Percentiles rank a stretch among this genome's conserved stretches.
Evolutionary conservation across 2,797 vertebrate species (phyloP).

Genomic region (Hydrophis major): DNA sequence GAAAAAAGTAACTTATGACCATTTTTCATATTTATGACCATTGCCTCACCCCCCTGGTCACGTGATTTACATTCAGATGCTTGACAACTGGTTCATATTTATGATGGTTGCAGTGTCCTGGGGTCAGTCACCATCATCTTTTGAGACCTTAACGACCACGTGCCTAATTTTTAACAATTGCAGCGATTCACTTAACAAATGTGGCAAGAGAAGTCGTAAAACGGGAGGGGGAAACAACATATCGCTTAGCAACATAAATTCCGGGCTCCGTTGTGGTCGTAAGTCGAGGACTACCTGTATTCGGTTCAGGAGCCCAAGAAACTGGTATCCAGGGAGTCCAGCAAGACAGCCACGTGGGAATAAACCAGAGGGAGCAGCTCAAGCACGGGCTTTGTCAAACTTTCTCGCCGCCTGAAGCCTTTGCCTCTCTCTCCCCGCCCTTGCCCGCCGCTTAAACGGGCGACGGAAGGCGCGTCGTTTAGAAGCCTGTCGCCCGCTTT

Average conservation of each 20-base stretch:
- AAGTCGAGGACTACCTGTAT: background rate
- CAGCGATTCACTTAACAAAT: too few species aligned
- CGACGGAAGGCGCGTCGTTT: background rate
- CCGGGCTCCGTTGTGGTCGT: background rate
- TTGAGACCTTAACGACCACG: too few species aligned
- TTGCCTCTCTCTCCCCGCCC: background rate
- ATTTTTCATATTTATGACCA: too few species aligned
- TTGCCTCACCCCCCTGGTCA: too few species aligned
- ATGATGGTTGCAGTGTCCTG: too few species aligned
- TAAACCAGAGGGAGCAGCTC: background rate
- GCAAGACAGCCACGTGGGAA: background rate
- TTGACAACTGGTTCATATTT: too few species aligned
- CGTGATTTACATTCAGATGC: too few species aligned
- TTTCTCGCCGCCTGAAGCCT: background rate
- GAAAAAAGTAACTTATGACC: too few species aligned
- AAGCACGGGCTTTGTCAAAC: background rate
- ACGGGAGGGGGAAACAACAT: background rate
- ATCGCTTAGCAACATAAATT: too few species aligned
- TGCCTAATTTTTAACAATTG: background rate
- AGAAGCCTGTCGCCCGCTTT: background rate
- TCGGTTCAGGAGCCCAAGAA: background rate
- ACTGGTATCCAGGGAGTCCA: background rate
- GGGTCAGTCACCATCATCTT: too few species aligned
- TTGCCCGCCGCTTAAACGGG: background rate
- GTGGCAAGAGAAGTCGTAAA: too few species aligned